These are phyloP conservation scores for Pseudomyrmex gracilis DNA, from an alignment of 1,140 invertebrate genomes.

Conservation along the genomic window DNA sequence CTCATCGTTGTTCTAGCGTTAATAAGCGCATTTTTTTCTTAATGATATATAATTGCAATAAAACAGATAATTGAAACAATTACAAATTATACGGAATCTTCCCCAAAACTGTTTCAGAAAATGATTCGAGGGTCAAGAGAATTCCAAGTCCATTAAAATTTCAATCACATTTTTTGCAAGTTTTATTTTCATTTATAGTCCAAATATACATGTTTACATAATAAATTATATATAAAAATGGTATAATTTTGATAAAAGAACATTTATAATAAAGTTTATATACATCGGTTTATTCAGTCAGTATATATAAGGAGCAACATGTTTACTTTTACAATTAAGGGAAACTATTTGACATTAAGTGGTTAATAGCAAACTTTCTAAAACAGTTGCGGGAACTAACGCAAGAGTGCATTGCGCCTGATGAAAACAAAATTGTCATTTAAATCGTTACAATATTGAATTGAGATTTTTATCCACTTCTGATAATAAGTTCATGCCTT, in stretches of 20 bases:
- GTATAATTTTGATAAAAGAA: slow-evolving; percentile 83
- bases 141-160: slow-evolving; percentile 81
- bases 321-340: slow-evolving; percentile 72
- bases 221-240: slow-evolving; percentile 85
- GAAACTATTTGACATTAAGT: slow-evolving; percentile 76
- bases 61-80: slow-evolving; percentile 52
- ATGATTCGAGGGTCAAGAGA: slow-evolving; percentile 82
- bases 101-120: slow-evolving; percentile 85
- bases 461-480: slow-evolving; percentile 22
- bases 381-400: slow-evolving; percentile 83
- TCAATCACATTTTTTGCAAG: slow-evolving; percentile 82
- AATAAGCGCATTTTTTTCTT: slow-evolving; percentile 57
- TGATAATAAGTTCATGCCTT: slow-evolving; percentile 27
- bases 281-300: slow-evolving; percentile 83
- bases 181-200: slow-evolving; percentile 84
- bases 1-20: slow-evolving; percentile 66
- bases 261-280: slow-evolving; percentile 81
- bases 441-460: not conserved
- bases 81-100: slow-evolving; percentile 78
- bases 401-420: slow-evolving; percentile 77
- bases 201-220: slow-evolving; percentile 85
- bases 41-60: slow-evolving; percentile 43
- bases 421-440: slow-evolving; percentile 45
- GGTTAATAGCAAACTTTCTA: slow-evolving; percentile 80
- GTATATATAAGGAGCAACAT: slow-evolving; percentile 66